Evolutionary conservation across 2,888 invertebrate species (phyloP), one percentile per base, ranked within the genome.

Genomic region (Tanypteryx hageni): DNA sequence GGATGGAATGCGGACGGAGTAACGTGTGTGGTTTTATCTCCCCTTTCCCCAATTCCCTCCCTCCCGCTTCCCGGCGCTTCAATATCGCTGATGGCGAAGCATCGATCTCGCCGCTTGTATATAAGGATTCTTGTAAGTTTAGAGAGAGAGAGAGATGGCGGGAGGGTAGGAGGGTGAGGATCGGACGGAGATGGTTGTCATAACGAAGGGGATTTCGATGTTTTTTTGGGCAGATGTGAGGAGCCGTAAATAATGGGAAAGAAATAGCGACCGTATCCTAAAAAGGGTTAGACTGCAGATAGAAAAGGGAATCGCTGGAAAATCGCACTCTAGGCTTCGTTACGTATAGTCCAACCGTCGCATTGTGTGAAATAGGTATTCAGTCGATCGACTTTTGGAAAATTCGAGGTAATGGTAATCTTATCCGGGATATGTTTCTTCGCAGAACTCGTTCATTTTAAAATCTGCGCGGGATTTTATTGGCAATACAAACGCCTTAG

Each of bases 1-100:
- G 27, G 22, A 22, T 14, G 64, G 64, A 64, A 68, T 13, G 76
- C 13, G 27, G 18, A 44, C 44, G 44, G 27, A 14, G 22, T 7
- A 18, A 22, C 27, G 76, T 61, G 61, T 61, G 76, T 68, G 68
- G 13, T 13, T 18, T 27, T 27, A 0, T 76, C 22, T 22, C 13
- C 22, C 76, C 22, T 22, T 76, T 76, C 13, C 13, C 13, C 27
- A n/a, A n/a, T n/a, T n/a, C n/a, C n/a, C n/a, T n/a, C 22, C 64
- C 64, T 9, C 64, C 64, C 18, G 76, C 76, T 18, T 44, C 44
- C 44, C 44, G 22, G 11, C 3, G 76, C 76, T 76, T 76, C 76
- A 76, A 76, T 76, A 76, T 76, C 76, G 76, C 27, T 76, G 76
- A 76, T 76, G 76, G 76, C 76, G 11, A 76, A 76, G 22, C 22